Evolutionary conservation across 1,140 invertebrate species (phyloP).

Genomic region (Archegozetes longisetosus): DNA sequence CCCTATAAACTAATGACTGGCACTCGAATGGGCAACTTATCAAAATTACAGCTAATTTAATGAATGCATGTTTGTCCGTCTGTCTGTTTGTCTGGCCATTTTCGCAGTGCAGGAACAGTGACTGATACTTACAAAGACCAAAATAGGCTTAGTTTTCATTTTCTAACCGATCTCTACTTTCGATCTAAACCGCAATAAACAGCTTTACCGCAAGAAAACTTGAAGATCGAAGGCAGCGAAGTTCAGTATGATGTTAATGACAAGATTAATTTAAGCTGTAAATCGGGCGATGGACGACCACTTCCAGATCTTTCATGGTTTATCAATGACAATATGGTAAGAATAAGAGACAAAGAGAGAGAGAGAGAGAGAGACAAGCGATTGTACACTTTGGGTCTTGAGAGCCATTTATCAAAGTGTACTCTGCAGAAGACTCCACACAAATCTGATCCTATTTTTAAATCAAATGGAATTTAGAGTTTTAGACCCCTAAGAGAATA

Average conservation of each 20-base stretch:
- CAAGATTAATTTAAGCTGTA: slow-evolving; percentile 21
- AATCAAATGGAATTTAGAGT: not conserved
- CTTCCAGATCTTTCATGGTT: slow-evolving; percentile 19
- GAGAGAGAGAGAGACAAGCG: no score
- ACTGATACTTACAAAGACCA: not conserved
- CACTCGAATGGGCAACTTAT: not conserved
- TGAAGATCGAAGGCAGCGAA: slow-evolving; percentile 18
- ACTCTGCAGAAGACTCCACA: not conserved
- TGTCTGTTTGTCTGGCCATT: not conserved
- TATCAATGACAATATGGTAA: slow-evolving; percentile 21
- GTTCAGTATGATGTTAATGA: slow-evolving; percentile 19
- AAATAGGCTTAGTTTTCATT: not conserved
- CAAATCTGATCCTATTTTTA: not conserved
- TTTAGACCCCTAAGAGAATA: not conserved
- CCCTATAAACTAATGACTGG: not conserved
- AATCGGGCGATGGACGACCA: slow-evolving; percentile 19
- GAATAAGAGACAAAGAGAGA: not conserved
- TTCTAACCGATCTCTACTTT: not conserved
- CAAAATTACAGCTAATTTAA: not conserved
- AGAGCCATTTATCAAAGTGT: not conserved
- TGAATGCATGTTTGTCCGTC: not conserved
- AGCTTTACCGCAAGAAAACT: slow-evolving; percentile 20
- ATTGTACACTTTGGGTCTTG: no score
- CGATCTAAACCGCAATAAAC: not conserved
- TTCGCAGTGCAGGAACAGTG: not conserved